Base-by-base conservation (phyloP, 2,888 invertebrate genomes). In the Dorcus parallelipipedus region DNA sequence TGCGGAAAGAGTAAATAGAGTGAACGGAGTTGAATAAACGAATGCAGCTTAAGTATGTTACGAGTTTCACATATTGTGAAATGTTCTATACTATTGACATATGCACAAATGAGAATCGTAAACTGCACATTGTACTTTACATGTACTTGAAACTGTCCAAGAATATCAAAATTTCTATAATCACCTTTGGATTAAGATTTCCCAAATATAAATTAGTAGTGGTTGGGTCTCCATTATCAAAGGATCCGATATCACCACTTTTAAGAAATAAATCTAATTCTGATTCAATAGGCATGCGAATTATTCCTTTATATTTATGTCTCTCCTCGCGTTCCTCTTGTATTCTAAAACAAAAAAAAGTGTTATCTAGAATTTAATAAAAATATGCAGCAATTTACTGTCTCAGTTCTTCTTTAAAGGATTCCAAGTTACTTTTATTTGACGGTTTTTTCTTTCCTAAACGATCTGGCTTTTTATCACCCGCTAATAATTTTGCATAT, bases 181-280 rank as follows among this genome's bases (percentile, higher is more conserved):
- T 74, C 79, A 95, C 96, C 85, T 96, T 96, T 48, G 97, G 97
- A 77, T 95, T 97, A 38, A 99, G 84, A 78, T 98, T 99, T 58
- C 97, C 97, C 54, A 99, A 84, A 78, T 99, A 99, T 40, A 99
- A 83, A 79, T 99, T 99, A 50, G 99, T 99, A 1, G 98, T 98
- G 69, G 92, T 95, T 38, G 97, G 96, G 82, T 99, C 98, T 0
- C 95, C 96, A 59, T 91, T 92, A 78, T 97, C 96, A 76, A 93
- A 95, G 1, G 95, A 95, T 23, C 95, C 95, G 43, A 88, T 73
- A 63, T 83, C 83, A 49, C 80, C 80, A 60, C 79, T 73, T 63
- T 74, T 71, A 66, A 77, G 69, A 65, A 79, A 76, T 58, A 78
- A 63, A 67, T 78, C 78, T 59, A 78, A 64, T 65, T 79, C 79